Percentiles rank a stretch among this genome's conserved stretches.
Evolutionary conservation across 2,113 vertebrate species (phyloP).

Genomic region (Junco hyemalis): DNA sequence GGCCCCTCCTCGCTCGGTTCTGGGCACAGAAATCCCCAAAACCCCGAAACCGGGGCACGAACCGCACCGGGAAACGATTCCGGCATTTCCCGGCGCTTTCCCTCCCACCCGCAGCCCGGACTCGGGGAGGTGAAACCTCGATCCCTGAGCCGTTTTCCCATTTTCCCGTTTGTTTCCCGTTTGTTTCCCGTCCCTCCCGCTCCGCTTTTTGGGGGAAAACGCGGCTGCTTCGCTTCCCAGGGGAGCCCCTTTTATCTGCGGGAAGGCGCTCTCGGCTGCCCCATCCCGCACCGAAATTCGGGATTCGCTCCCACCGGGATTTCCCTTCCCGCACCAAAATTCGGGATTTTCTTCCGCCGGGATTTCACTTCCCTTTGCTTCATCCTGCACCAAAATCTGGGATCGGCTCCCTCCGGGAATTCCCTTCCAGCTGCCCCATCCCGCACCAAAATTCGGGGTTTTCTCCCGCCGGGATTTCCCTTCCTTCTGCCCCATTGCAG

Average conservation of each 20-base stretch:
- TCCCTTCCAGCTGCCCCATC: background rate
- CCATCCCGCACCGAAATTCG: background rate
- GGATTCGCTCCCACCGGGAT: accelerated
- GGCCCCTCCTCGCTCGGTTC: background rate
- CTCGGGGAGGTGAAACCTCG: background rate
- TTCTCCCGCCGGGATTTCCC: background rate
- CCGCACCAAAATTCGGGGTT: no score
- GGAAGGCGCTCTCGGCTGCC: background rate
- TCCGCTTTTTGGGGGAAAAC: background rate
- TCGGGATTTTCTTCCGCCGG: accelerated
- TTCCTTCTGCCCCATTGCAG: background rate
- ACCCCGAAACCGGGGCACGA: accelerated
- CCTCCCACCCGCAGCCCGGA: background rate
- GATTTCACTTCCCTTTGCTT: no score
- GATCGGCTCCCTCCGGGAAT: no score
- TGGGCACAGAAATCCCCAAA: accelerated
- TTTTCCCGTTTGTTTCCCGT: accelerated
- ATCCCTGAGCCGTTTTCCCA: background rate
- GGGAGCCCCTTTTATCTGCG: no score
- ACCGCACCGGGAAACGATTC: background rate
- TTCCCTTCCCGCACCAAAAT: no score
- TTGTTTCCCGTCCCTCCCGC: background rate
- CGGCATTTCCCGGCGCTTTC: accelerated
- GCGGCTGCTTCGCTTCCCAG: background rate
- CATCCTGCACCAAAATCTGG: no score